Conservation (phyloP, 2,888 invertebrate species). For the Drosophila buzzatii region DNA sequence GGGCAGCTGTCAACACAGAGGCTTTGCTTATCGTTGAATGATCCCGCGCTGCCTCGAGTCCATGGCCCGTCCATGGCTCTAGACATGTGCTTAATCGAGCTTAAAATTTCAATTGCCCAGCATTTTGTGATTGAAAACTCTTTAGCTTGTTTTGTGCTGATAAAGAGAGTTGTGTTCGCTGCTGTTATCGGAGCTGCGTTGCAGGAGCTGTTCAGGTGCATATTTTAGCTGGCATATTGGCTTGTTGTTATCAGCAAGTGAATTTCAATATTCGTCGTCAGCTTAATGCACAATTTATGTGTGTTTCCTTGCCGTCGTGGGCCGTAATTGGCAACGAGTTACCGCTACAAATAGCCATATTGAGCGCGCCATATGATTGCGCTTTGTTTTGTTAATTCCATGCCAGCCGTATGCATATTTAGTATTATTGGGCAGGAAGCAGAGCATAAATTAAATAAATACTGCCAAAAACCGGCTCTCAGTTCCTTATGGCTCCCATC, state of each 20-base stretch:
- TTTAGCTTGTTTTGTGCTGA: constrained; percentile 28
- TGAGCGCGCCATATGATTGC: constrained; percentile 17
- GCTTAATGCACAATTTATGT: constrained; percentile 44
- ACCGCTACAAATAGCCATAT: constrained; percentile 22
- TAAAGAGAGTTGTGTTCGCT: constrained; percentile 33
- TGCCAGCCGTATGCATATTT: constrained; percentile 29
- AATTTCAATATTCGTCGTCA: constrained; percentile 25
- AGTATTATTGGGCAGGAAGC: constrained; percentile 62
- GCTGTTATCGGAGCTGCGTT: constrained; percentile 44
- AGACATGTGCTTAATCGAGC: constrained; percentile 58
- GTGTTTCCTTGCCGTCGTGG: constrained; percentile 36
- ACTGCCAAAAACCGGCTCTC: constrained; percentile 54
- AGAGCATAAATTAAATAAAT: constrained; percentile 59
- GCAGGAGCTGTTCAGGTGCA: constrained; percentile 14
- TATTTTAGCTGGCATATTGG: no score
- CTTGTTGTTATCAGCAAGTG: constrained; percentile 9
- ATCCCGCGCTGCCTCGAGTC: constrained; percentile 35
- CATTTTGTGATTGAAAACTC: constrained; percentile 17
- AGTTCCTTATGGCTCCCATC: constrained; percentile 24
- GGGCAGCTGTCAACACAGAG: constrained; percentile 56
- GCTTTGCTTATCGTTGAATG: constrained; percentile 65
- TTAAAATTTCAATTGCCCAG: constrained; percentile 61
- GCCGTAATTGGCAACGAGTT: constrained; percentile 16
- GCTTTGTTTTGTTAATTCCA: constrained; percentile 28
- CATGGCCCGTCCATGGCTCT: constrained; percentile 10